Conservation (phyloP, 1,140 invertebrate species). For the honey bee (Apis mellifera) region DNA sequence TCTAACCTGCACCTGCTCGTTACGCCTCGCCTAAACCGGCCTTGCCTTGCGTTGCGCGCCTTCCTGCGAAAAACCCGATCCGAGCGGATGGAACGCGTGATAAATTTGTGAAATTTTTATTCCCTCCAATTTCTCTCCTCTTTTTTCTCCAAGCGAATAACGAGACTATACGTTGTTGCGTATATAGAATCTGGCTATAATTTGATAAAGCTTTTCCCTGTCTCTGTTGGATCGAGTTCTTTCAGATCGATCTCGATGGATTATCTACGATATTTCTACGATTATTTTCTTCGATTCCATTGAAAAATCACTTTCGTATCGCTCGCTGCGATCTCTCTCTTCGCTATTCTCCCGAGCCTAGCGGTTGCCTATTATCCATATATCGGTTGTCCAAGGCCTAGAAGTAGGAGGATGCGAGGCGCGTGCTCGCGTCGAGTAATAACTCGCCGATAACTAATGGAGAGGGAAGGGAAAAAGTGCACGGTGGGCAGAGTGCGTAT, state of each 20-base stretch:
- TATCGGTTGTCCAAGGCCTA: conserved; percentile 10
- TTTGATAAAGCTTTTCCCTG: too few relatives aligned
- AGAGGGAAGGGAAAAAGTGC: conserved; percentile 29
- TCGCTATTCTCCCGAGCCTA: not conserved
- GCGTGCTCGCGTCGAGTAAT: conserved; percentile 58
- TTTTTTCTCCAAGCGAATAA: not conserved
- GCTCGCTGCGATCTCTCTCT: not conserved
- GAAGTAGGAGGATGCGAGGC: conserved; percentile 19
- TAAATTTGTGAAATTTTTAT: too few relatives aligned
- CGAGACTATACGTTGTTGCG: too few relatives aligned
- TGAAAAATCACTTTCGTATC: too few relatives aligned
- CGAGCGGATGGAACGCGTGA: too few relatives aligned
- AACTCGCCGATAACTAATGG: conserved; percentile 65
- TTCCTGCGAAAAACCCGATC: not conserved
- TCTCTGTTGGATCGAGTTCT: too few relatives aligned
- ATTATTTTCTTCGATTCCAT: too few relatives aligned
- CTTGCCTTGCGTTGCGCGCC: not conserved
- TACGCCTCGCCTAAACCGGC: conserved; percentile 21
- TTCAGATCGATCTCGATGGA: too few relatives aligned
- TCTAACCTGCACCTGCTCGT: conserved; percentile 32
- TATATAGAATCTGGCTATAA: too few relatives aligned
- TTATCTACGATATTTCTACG: too few relatives aligned
- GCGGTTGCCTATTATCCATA: conserved; percentile 29
- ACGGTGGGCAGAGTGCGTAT: conserved; percentile 13
- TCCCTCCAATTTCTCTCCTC: too few relatives aligned